These are phyloP conservation scores for Zhuqinia jingwanae DNA, from an alignment of 2,888 invertebrate species.

Conservation along the genomic window DNA sequence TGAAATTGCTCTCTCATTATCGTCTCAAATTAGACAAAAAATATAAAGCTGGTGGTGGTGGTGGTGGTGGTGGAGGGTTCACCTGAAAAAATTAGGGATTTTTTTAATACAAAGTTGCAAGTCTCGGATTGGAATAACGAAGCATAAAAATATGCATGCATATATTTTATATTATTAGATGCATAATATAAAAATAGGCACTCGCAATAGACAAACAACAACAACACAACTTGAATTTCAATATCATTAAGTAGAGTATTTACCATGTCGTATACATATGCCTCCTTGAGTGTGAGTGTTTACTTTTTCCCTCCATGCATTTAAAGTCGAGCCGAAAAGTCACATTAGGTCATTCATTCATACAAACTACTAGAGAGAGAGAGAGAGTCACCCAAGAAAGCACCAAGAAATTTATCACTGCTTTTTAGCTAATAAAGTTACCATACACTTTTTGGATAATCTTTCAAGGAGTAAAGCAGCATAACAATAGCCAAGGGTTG, in stretches of 20 bases:
- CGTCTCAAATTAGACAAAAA: conserved; percentile 3
- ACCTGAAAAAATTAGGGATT: conserved; percentile 17
- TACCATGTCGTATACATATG: not conserved
- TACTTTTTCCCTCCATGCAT: no score
- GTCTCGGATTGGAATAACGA: not conserved
- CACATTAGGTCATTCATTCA: conserved; percentile 9
- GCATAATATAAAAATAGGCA: not conserved
- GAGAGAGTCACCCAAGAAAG: conserved; percentile 18
- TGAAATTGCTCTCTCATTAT: conserved; percentile 42
- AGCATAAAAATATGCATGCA: not conserved
- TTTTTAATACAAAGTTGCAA: not conserved
- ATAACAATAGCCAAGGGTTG: no score
- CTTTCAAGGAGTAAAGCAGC: no score
- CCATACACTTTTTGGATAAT: no score
- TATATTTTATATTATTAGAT: not conserved
- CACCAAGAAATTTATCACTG: conserved; percentile 28
- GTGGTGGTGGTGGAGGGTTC: conserved; percentile 27
- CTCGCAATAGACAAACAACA: not conserved
- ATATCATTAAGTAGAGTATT: conserved; percentile 29
- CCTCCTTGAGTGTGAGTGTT: not conserved
- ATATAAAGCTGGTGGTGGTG: no score
- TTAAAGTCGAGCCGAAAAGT: no score
- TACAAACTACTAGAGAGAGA: conserved; percentile 1
- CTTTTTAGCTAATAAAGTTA: conserved; percentile 27
- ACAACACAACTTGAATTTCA: conserved; percentile 40